Evolutionary conservation across 2,113 vertebrate genomes (phyloP).

Genomic region (Solea solea): DNA sequence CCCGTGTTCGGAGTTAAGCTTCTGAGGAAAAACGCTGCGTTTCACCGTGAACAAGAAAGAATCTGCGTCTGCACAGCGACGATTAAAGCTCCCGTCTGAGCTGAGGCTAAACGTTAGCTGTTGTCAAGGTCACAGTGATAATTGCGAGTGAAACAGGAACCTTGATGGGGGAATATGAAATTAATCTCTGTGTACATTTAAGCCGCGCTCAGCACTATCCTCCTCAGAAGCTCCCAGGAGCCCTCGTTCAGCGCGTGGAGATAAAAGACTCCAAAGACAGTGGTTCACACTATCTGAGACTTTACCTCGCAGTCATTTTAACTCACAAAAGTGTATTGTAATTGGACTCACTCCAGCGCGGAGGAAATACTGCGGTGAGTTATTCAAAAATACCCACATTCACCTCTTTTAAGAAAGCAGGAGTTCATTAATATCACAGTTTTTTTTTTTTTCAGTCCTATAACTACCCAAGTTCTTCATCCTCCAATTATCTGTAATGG

Average conservation of each 20-base stretch:
- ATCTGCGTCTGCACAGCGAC: constrained; percentile 50
- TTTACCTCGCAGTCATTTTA: constrained; percentile 52
- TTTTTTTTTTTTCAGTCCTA: constrained; percentile 1
- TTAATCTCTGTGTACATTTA: constrained; percentile 68
- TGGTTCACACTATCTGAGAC: constrained; percentile 37
- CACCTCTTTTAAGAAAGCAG: constrained; percentile 31
- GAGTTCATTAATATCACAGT: constrained; percentile 38
- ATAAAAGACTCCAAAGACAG: constrained; percentile 70
- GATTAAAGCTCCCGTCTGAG: constrained; percentile 61
- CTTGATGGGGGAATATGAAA: constrained; percentile 66
- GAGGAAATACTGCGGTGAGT: constrained; percentile 13
- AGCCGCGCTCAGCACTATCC: constrained; percentile 63
- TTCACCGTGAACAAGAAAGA: constrained; percentile 24
- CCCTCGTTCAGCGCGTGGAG: constrained; percentile 36
- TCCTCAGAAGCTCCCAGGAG: constrained; percentile 57
- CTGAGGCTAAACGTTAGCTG: constrained; percentile 57
- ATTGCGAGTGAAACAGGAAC: constrained; percentile 63
- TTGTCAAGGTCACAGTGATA: constrained; percentile 72
- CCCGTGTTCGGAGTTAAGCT: constrained; percentile 38
- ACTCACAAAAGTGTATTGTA: constrained; percentile 47
- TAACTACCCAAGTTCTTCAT: constrained; percentile 27
- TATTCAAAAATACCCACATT: constrained; percentile 22
- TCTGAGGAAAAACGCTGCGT: constrained; percentile 37
- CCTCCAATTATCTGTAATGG: constrained; percentile 33
- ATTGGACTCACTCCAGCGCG: constrained; percentile 30